Conservation (phyloP, 53 echinoderm and acorn worm species). For the Holothuria scabra region DNA sequence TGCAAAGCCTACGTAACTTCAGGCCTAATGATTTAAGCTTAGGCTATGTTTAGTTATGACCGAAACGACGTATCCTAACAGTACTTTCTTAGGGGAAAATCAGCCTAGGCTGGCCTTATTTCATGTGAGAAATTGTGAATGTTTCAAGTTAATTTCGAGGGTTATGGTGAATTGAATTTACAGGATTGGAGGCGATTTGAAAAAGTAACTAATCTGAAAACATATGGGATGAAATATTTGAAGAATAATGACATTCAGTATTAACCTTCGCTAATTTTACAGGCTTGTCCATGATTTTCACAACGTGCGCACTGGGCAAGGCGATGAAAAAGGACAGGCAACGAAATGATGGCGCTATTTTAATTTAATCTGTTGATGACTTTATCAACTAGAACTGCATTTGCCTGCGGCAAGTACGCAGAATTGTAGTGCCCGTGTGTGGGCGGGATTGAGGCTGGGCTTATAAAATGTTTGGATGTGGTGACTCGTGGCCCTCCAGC, state of each 20-base stretch:
- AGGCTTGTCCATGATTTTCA: conserved; percentile 84
- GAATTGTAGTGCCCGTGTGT: too few species aligned
- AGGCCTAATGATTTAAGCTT: too few species aligned
- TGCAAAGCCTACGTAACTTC: too few species aligned
- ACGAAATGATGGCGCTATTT: neutral
- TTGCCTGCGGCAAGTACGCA: neutral
- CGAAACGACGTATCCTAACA: too few species aligned
- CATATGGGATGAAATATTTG: neutral
- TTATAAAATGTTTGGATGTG: neutral
- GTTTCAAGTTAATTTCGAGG: too few species aligned
- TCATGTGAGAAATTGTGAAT: too few species aligned
- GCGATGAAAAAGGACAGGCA: neutral
- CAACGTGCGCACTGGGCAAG: neutral
- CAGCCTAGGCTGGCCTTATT: too few species aligned
- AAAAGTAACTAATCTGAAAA: too few species aligned
- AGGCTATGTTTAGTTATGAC: too few species aligned
- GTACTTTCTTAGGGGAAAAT: too few species aligned
- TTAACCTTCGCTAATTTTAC: conserved; percentile 92
- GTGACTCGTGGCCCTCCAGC: conserved; percentile 38
- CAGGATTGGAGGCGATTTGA: too few species aligned
- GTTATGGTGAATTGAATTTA: too few species aligned
- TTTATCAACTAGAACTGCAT: neutral
- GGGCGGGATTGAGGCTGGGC: neutral
- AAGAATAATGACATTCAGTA: neutral
- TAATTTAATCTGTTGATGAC: neutral